phyloP scores from a whole-genome alignment of 1,140 invertebrate genomes.

The Drosophila sulfurigaster region DNA sequence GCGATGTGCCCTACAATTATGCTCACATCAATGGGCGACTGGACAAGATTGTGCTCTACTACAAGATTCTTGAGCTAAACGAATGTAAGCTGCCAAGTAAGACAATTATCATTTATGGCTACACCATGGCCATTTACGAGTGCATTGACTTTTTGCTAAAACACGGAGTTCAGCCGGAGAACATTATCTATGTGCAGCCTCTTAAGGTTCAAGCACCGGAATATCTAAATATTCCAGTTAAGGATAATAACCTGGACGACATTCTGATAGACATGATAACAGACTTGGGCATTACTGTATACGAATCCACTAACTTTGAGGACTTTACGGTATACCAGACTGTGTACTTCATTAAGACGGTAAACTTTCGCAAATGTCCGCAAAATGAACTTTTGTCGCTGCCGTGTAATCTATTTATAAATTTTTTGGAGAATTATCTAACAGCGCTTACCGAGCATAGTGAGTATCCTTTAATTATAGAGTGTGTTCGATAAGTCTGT shows the following conservation, averaged over 20 bases:
- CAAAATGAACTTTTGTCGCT: neutral
- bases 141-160: conserved; percentile 61
- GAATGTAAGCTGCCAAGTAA: neutral
- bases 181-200: conserved; percentile 52
- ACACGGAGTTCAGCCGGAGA: conserved; percentile 17
- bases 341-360: conserved; percentile 26
- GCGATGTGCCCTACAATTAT: conserved; percentile 47
- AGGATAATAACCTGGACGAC: conserved; percentile 32
- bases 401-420: conserved; percentile 56
- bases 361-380: conserved; percentile 25
- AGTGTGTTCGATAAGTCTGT: no score
- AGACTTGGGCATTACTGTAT: conserved; percentile 48
- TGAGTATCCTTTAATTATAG: neutral
- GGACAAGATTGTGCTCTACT: conserved; percentile 66
- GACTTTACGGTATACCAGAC: neutral
- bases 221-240: conserved; percentile 27
- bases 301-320: conserved; percentile 14
- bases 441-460: neutral
- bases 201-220: conserved; percentile 5
- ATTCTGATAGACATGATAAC: conserved; percentile 52
- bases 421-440: conserved; percentile 38
- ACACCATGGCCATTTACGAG: conserved; percentile 46
- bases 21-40: conserved; percentile 45
- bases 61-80: conserved; percentile 49
- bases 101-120: conserved; percentile 51